These are phyloP conservation scores for Pyrochroa serraticornis DNA, from an alignment of 2,888 invertebrate genomes.

Conservation along the genomic window DNA sequence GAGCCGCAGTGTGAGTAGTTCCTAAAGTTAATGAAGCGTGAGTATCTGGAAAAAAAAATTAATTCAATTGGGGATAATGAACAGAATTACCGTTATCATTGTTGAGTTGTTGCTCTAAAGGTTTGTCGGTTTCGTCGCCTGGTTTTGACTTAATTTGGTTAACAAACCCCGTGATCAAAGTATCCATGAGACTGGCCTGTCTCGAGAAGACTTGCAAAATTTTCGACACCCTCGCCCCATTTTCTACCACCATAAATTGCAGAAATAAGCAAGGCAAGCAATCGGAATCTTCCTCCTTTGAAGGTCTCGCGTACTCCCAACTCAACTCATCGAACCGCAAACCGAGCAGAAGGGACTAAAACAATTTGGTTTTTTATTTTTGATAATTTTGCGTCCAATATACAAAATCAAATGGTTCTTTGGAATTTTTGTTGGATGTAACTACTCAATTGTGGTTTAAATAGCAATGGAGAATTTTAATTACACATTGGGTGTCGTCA, in stretches of 20 bases:
- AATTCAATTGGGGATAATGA: too few species aligned
- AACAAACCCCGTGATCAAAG: conserved; percentile 81
- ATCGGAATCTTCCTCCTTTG: conserved; percentile 82
- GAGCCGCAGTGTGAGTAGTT: conserved; percentile 59
- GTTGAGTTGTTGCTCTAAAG: conserved; percentile 45
- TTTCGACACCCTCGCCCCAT: conserved; percentile 78
- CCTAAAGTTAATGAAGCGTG: conserved; percentile 56
- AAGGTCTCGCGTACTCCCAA: conserved; percentile 91
- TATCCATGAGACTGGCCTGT: conserved; percentile 87
- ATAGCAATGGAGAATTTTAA: too few species aligned
- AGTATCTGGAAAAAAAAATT: conserved; percentile 55
- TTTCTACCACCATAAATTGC: conserved; percentile 84
- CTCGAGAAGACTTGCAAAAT: conserved; percentile 76
- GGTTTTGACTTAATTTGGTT: conserved; percentile 69
- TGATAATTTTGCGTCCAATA: not conserved
- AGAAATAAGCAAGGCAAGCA: conserved; percentile 91
- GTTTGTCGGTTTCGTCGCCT: conserved; percentile 58
- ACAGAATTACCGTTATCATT: conserved; percentile 45
- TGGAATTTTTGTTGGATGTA: too few species aligned
- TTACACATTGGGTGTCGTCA: conserved; percentile 82
- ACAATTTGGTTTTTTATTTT: not conserved
- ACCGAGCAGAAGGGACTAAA: conserved; percentile 80
- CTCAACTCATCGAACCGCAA: conserved; percentile 87
- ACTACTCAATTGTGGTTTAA: too few species aligned
- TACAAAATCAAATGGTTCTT: not conserved